phyloP scores from a whole-genome alignment of 2,113 vertebrate species.

The Nannobrachium achirus region DNA sequence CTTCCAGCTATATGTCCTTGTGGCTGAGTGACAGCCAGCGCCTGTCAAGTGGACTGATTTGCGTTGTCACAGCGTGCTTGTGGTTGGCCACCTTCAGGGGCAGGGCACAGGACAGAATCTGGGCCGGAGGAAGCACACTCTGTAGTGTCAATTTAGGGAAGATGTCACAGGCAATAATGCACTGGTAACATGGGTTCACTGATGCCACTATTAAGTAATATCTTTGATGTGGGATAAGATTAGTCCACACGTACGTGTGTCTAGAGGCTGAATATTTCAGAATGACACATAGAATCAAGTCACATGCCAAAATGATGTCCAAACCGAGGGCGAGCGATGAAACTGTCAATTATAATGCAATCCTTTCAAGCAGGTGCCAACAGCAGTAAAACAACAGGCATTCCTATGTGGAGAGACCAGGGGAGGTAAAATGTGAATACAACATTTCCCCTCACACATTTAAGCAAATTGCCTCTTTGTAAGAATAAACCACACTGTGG shows the following conservation, averaged over 20 bases:
- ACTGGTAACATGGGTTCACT: constrained; percentile 32
- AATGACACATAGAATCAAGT: constrained; percentile 37
- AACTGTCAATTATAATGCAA: background rate
- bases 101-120: constrained; percentile 50
- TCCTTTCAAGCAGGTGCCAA: constrained; percentile 32
- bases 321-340: constrained; percentile 31
- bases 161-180: constrained; percentile 33
- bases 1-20: constrained; percentile 40
- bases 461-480: constrained; percentile 32
- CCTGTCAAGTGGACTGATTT: constrained; percentile 64
- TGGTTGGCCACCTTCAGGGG: constrained; percentile 50
- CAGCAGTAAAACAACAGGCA: constrained; percentile 26
- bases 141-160: constrained; percentile 44
- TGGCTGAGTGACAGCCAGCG: constrained; percentile 54
- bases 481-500: constrained; percentile 17
- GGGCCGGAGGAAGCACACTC: constrained; percentile 40
- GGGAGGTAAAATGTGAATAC: constrained; percentile 7
- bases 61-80: constrained; percentile 67
- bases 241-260: background rate
- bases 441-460: constrained; percentile 11
- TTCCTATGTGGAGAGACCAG: constrained; percentile 32
- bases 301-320: constrained; percentile 10
- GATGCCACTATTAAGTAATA: constrained; percentile 25
- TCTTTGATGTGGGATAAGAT: constrained; percentile 34
- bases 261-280: constrained; percentile 16